phyloP scores from a whole-genome alignment of 2,797 vertebrate species.

The Sebastes diploproa region DNA sequence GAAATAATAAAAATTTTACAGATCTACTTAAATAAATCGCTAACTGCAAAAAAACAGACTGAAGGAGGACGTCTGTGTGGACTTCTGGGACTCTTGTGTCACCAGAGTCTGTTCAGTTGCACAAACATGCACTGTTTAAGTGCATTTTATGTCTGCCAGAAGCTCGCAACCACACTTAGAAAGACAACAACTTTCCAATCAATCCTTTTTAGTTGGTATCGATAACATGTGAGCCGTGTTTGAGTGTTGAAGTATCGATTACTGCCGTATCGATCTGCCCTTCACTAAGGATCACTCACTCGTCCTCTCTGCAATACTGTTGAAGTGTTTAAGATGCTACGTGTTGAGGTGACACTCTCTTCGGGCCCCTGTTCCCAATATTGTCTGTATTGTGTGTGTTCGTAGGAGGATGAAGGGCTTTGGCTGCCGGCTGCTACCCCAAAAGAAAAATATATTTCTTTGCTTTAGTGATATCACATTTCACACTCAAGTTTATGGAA shows the following conservation, averaged over 20 bases:
- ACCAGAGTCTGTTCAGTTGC: background rate
- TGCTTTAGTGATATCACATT: background rate
- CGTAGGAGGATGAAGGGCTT: background rate
- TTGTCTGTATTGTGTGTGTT: background rate
- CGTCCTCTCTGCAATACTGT: constrained; percentile 1
- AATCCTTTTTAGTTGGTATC: constrained; percentile 49
- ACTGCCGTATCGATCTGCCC: constrained; percentile 32
- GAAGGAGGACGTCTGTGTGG: background rate
- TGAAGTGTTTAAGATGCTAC: constrained; percentile 16
- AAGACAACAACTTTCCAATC: constrained; percentile 26
- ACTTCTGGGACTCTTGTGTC: background rate
- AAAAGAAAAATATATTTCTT: background rate
- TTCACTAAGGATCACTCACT: constrained; percentile 38
- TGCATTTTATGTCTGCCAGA: constrained; percentile 1
- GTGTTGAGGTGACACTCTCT: background rate
- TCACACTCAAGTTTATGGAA: background rate
- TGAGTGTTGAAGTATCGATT: constrained; percentile 50
- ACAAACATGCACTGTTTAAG: background rate
- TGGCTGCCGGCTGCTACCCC: background rate
- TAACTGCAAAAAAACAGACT: background rate
- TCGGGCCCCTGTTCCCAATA: background rate
- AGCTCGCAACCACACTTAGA: constrained; percentile 17
- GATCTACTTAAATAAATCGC: background rate
- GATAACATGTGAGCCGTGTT: constrained; percentile 40
- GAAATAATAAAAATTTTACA: background rate